phyloP scores from a whole-genome alignment of 1,140 invertebrate species.

The Phortica variegata region DNA sequence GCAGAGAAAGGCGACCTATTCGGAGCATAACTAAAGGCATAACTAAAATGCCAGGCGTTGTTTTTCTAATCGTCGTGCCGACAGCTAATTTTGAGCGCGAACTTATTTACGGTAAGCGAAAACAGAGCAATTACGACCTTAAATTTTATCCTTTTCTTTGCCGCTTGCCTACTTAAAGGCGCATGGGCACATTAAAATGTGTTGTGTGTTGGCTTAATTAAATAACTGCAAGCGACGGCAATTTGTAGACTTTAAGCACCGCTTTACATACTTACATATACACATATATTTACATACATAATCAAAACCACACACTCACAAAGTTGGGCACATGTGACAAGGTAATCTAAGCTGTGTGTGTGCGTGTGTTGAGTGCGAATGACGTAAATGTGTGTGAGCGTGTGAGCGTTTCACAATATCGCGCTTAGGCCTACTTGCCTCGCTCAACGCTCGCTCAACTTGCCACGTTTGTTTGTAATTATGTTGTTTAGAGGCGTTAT shows the following conservation, averaged over 20 bases:
- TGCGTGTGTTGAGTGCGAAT: too few species aligned
- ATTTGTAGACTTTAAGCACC: conserved; percentile 26
- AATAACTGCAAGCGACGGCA: conserved; percentile 26
- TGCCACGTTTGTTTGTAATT: conserved; percentile 24
- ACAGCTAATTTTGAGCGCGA: conserved; percentile 62
- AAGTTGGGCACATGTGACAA: not conserved
- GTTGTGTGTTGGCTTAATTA: conserved; percentile 21
- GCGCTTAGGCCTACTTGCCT: conserved; percentile 9
- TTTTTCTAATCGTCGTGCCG: conserved; percentile 65
- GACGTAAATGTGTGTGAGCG: too few species aligned
- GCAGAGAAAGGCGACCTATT: too few species aligned
- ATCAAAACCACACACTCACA: conserved; percentile 1
- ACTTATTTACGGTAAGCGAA: conserved; percentile 58
- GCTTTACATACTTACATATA: conserved; percentile 12
- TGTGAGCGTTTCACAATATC: not conserved
- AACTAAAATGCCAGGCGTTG: conserved; percentile 59
- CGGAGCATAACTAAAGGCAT: not conserved
- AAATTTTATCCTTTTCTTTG: too few species aligned
- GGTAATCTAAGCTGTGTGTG: too few species aligned
- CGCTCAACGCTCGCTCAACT: conserved; percentile 27
- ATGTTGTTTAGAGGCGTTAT: conserved; percentile 54
- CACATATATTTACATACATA: not conserved
- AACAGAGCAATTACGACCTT: conserved; percentile 28
- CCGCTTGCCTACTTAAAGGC: conserved; percentile 24
- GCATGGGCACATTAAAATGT: conserved; percentile 40